Conservation (phyloP, 2,797 vertebrate species). For the Denticeps clupeoides region DNA sequence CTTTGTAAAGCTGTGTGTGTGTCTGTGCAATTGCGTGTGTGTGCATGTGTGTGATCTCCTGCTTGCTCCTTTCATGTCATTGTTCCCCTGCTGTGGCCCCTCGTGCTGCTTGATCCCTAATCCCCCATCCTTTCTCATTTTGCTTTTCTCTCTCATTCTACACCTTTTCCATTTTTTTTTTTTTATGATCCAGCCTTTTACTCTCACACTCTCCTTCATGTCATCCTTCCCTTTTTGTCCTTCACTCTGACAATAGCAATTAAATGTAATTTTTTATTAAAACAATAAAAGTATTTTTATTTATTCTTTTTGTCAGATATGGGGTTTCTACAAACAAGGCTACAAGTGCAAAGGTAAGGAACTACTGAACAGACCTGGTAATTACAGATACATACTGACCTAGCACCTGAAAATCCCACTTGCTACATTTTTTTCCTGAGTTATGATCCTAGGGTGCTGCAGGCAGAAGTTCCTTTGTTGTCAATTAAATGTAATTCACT, state of each 20-base stretch:
- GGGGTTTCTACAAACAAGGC: constrained; percentile 85
- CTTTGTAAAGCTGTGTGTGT: constrained; percentile 30
- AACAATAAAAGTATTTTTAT: background rate
- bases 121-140: constrained; percentile 5
- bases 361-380: constrained; percentile 21
- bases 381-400: constrained; percentile 10
- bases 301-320: constrained; percentile 56
- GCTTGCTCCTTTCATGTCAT: constrained; percentile 59
- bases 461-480: no score
- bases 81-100: constrained; percentile 44
- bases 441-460: no score
- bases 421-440: no score
- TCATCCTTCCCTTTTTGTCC: background rate
- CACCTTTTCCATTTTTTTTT: constrained; percentile 4
- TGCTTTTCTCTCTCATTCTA: constrained; percentile 5
- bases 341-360: constrained; percentile 83
- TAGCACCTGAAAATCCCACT: no score
- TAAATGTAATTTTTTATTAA: no score
- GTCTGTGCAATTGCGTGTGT: constrained; percentile 23
- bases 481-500: no score
- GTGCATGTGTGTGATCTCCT: constrained; percentile 34
- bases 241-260: no score
- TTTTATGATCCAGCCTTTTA: background rate
- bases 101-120: constrained; percentile 46
- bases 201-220: background rate